Conservation (phyloP, 2,888 invertebrate species). For the Cataglyphis albicans region DNA sequence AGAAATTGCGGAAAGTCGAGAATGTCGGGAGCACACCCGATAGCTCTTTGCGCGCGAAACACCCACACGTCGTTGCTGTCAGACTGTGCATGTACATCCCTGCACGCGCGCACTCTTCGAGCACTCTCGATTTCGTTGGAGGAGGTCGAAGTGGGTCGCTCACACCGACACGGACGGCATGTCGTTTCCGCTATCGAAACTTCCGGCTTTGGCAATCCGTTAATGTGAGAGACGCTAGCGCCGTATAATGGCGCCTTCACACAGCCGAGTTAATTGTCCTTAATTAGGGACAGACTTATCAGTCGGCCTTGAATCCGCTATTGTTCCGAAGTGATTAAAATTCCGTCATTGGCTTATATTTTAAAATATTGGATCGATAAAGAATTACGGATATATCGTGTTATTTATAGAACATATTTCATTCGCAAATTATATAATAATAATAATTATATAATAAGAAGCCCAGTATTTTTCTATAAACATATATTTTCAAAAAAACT, state of each 20-base stretch:
- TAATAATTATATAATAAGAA: neutral
- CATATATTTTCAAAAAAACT: neutral
- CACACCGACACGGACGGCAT: conserved; percentile 67
- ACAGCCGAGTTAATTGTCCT: conserved; percentile 40
- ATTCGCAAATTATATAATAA: neutral
- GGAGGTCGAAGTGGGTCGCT: conserved; percentile 81
- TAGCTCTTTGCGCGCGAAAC: conserved; percentile 42
- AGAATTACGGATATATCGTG: neutral
- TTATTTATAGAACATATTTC: neutral
- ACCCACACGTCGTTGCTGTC: conserved; percentile 8
- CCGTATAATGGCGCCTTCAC: conserved; percentile 33
- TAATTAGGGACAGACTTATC: conserved; percentile 56
- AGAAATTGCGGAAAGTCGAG: conserved; percentile 2
- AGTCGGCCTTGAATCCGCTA: conserved; percentile 31
- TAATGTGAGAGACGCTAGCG: conserved; percentile 63
- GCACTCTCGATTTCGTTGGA: conserved; percentile 82
- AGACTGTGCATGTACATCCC: neutral
- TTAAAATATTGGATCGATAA: neutral
- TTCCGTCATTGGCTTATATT: neutral
- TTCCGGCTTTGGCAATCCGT: conserved; percentile 81
- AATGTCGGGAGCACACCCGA: neutral
- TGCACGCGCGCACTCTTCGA: conserved; percentile 50
- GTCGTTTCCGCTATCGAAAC: conserved; percentile 84
- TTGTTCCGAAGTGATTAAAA: conserved; percentile 7
- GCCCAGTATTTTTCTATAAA: neutral